Conservation (phyloP, 2,797 vertebrate genomes). For the Urophycis tenuis region DNA sequence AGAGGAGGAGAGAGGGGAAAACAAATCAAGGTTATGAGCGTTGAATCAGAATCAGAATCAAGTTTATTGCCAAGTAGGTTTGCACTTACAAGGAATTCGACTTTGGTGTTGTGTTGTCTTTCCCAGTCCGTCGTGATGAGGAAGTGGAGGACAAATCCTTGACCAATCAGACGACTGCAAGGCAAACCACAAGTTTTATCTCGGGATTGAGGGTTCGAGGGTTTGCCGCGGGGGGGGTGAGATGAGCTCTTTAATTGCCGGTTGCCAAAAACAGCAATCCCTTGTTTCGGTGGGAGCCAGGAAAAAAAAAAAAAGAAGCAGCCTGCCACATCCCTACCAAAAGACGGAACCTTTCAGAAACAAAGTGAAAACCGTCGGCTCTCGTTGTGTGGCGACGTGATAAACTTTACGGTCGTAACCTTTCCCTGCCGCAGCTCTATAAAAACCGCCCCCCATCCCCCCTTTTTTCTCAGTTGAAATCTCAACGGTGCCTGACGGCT, state of each 20-base stretch:
- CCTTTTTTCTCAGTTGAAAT: neutral
- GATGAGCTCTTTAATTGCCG: neutral
- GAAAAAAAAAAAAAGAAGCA: too few species aligned
- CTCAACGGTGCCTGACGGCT: neutral
- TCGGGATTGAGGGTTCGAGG: too few species aligned
- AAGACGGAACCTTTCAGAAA: neutral
- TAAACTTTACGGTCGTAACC: neutral
- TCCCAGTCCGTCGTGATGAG: neutral
- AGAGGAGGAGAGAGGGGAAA: too few species aligned
- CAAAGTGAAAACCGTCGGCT: neutral
- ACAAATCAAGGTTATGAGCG: neutral
- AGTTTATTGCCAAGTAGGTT: too few species aligned
- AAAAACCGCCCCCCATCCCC: too few species aligned
- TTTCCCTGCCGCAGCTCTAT: neutral
- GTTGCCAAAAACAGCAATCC: neutral
- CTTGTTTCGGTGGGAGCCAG: neutral
- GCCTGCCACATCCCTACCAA: neutral
- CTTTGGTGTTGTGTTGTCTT: too few species aligned
- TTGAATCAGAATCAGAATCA: too few species aligned
- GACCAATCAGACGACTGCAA: neutral
- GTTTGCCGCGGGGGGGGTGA: too few species aligned
- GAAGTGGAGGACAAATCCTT: neutral
- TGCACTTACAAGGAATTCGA: too few species aligned
- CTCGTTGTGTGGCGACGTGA: neutral
- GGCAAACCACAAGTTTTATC: conserved; percentile 19